Percentiles rank a stretch among this genome's conserved stretches.
Evolutionary conservation across 2,888 invertebrate genomes (phyloP).

Genomic region (Thalpophila matura): DNA sequence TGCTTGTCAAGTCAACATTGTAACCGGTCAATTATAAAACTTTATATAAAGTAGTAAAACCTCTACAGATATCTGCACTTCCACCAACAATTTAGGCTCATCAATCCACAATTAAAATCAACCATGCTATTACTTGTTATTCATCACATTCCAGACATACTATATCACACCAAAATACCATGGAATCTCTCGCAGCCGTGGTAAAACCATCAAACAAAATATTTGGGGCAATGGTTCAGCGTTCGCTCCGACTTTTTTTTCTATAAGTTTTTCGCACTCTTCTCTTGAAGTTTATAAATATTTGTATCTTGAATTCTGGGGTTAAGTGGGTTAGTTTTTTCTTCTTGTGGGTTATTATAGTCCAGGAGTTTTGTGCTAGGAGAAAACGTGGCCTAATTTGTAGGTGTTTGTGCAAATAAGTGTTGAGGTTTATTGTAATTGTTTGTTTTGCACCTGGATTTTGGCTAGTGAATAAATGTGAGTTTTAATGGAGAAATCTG

Average conservation of each 20-base stretch:
- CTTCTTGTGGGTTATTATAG: background rate
- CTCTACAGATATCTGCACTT: background rate
- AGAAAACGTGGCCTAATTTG: conserved; percentile 5
- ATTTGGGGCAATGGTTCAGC: conserved; percentile 46
- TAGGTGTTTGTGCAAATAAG: background rate
- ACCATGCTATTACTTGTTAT: background rate
- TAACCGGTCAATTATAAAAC: too few species aligned
- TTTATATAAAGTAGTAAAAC: too few species aligned
- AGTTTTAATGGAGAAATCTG: background rate
- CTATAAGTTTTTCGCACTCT: conserved; percentile 26
- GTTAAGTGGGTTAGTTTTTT: conserved; percentile 23
- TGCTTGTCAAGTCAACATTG: too few species aligned
- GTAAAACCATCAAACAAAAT: conserved; percentile 41
- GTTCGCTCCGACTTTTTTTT: conserved; percentile 15
- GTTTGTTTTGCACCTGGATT: background rate
- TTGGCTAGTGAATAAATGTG: background rate
- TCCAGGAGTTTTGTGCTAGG: background rate
- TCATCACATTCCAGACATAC: conserved; percentile 21
- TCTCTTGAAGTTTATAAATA: conserved; percentile 46
- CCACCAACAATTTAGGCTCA: background rate
- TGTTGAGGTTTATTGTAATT: background rate
- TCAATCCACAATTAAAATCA: conserved; percentile 20
- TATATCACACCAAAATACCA: conserved; percentile 36
- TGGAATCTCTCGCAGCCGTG: conserved; percentile 19
- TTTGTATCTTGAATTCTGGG: conserved; percentile 41